Conservation (phyloP, 2,888 invertebrate genomes). For the Drosophila trichaetosa region DNA sequence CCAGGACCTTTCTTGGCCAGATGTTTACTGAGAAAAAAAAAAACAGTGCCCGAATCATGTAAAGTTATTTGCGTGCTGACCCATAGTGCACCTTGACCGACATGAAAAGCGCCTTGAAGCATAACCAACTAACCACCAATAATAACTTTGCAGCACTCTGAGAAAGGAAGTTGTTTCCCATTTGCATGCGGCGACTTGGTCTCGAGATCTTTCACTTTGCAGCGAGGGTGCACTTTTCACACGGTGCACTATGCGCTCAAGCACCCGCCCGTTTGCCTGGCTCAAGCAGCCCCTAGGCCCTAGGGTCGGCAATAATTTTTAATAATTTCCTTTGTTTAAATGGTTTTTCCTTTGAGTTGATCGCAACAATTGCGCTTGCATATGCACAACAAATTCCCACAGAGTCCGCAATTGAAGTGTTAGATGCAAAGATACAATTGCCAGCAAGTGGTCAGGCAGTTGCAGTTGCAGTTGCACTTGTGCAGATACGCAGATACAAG, state of each 20-base stretch:
- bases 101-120: slow-evolving; percentile 62
- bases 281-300: slow-evolving; percentile 23
- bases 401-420: slow-evolving; percentile 71
- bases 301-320: slow-evolving; percentile 76
- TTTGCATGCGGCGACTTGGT: slow-evolving; percentile 45
- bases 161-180: slow-evolving; percentile 60
- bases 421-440: slow-evolving; percentile 78
- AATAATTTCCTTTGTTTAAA: slow-evolving; percentile 82
- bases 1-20: slow-evolving; percentile 52
- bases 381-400: slow-evolving; percentile 70
- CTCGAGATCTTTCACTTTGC: slow-evolving; percentile 16
- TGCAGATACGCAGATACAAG: slow-evolving; percentile 67
- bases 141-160: slow-evolving; percentile 21
- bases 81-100: slow-evolving; percentile 59
- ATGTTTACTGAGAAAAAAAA: slow-evolving; percentile 25
- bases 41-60: slow-evolving; percentile 55
- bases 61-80: slow-evolving; percentile 53
- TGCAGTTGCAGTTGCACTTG: slow-evolving; percentile 36
- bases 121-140: slow-evolving; percentile 59
- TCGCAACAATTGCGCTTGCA: slow-evolving; percentile 56
- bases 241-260: slow-evolving; percentile 54
- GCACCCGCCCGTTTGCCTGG: neutral
- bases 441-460: slow-evolving; percentile 60
- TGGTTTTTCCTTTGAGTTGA: slow-evolving; percentile 73
- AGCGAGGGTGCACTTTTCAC: slow-evolving; percentile 73